Percentiles rank a stretch among this genome's conserved stretches.
These are phyloP conservation scores for Aegithalos caudatus DNA, from an alignment of 2,113 vertebrate species.

Conservation along the genomic window DNA sequence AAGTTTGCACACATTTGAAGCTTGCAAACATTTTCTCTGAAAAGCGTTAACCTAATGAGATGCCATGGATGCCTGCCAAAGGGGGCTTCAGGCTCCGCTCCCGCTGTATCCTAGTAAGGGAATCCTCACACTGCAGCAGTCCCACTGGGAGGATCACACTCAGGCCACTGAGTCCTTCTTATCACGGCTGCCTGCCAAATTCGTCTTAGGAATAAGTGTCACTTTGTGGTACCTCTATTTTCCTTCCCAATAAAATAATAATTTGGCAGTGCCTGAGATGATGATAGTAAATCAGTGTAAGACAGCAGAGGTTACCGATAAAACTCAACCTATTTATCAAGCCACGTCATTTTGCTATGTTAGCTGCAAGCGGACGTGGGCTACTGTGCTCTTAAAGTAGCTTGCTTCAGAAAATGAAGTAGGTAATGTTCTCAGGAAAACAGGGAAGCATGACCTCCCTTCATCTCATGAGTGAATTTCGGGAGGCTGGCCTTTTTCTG, in stretches of 20 bases:
- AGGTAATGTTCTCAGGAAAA: not conserved
- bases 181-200: slow-evolving; percentile 61
- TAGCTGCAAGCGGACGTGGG: not conserved
- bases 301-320: slow-evolving; percentile 57
- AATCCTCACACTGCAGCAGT: slow-evolving; percentile 59
- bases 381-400: slow-evolving; percentile 47
- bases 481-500: not conserved
- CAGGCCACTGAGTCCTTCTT: slow-evolving; percentile 53
- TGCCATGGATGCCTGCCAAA: not conserved
- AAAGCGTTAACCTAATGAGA: not conserved
- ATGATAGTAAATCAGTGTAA: slow-evolving; percentile 70
- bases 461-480: not conserved
- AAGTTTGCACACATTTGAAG: not conserved
- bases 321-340: slow-evolving; percentile 67
- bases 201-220: slow-evolving; percentile 65
- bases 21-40: not conserved
- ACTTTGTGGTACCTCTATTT: slow-evolving; percentile 65
- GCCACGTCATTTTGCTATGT: not conserved
- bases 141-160: slow-evolving; percentile 67
- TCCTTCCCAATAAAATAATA: slow-evolving; percentile 72
- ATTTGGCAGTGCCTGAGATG: slow-evolving; percentile 67
- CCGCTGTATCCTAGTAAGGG: slow-evolving; percentile 37
- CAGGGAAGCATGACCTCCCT: not conserved
- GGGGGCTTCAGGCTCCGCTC: not conserved
- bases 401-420: not conserved